Evolutionary conservation across 1,140 invertebrate genomes (phyloP), one percentile per base, ranked within the genome.

Genomic region (Lepidotrigona ventralis): DNA sequence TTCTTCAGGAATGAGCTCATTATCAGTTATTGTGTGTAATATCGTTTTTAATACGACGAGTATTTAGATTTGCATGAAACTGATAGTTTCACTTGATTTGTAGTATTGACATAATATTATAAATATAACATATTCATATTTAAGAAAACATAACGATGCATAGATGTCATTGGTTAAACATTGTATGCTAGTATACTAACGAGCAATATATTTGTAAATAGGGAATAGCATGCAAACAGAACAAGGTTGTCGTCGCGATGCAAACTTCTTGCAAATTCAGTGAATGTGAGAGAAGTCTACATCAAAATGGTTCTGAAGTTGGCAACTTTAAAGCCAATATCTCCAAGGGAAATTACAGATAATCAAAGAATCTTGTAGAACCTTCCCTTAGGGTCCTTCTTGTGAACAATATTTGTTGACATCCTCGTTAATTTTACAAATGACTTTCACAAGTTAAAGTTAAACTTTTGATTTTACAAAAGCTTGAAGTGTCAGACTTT

Each of bases 291-390:
- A 66, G 23, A 79, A 69, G 39, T 54, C 66, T 51, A 8, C 14
- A 51, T 8, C n/a, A 46, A 53, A 69, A 33, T 33, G 51, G 66
- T 17, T 15, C 17, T 23, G 69, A 33, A 81, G 33, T n/a, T 21
- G 23, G n/a, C n/a, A 74, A 74, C 73, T 74, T 74, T 17, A 1
- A 63, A 63, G 75, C 19, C 56, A 39, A 80, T 80, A 73, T 80
- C 58, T 81, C 54, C 3, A 5, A 66, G 21, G 70, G 51, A 81
- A 81, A 81, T 74, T 73, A 54, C 70, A 33, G n/a, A 17, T 39
- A 64, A 66, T 9, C 53, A 19, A 46, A 21, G 14, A 73, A 39
- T 51, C 9, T 64, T 53, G 14, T 19, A 23, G 58, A 72, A 74
- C 1, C 26, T 73, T 3, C 9, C 12, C n/a, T n/a, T 6, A 8